Conservation (phyloP, 2,113 vertebrate genomes). For the Eupsittula cactorum region DNA sequence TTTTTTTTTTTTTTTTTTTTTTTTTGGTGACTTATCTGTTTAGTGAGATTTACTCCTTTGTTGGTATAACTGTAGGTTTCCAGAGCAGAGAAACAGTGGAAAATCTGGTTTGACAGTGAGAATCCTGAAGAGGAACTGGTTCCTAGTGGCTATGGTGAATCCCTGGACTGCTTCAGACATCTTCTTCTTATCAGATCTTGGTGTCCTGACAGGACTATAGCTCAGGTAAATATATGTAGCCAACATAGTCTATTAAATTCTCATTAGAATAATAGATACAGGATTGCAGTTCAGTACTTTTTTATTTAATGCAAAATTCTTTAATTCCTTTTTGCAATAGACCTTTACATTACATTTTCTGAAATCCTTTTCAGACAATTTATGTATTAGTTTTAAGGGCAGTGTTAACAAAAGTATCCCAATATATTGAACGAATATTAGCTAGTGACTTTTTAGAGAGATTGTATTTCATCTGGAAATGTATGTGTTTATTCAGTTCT, state of each 20-base stretch:
- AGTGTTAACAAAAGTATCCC: not conserved
- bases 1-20: not conserved
- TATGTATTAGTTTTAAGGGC: not conserved
- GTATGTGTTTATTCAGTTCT: not conserved
- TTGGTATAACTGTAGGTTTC: slow-evolving; percentile 79
- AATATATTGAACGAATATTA: not conserved
- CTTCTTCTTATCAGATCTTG: slow-evolving; percentile 94
- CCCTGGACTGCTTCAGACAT: slow-evolving; percentile 87
- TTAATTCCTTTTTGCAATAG: not conserved
- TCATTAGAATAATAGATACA: not conserved
- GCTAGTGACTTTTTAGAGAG: not conserved
- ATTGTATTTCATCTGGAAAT: not conserved
- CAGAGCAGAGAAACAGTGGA: slow-evolving; percentile 92
- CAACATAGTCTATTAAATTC: not conserved
- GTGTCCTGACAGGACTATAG: slow-evolving; percentile 95
- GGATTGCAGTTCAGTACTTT: not conserved
- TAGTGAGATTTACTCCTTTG: not conserved
- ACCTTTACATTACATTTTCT: not conserved
- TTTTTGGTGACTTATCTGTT: not conserved
- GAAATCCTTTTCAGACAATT: not conserved
- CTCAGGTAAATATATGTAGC: slow-evolving; percentile 80
- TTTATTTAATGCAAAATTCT: not conserved
- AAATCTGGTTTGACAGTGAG: slow-evolving; percentile 94
- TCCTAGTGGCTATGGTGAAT: slow-evolving; percentile 88
- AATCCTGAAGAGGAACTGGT: slow-evolving; percentile 89